Base-by-base conservation (phyloP, 2,797 vertebrate genomes). In the Etheostoma perlongum region DNA sequence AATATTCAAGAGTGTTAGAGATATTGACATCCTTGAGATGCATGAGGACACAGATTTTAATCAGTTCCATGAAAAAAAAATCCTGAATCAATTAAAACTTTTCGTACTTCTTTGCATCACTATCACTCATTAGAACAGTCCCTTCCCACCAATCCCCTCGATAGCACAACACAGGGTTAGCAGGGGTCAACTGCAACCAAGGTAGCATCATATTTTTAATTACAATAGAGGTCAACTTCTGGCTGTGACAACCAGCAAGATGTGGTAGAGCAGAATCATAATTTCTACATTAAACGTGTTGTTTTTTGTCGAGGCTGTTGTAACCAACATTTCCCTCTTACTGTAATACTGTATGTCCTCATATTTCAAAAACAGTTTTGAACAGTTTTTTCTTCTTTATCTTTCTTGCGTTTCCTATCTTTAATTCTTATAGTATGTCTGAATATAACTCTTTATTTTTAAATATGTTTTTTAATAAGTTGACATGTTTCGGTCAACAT, bases 21-120 rank as follows among this genome's bases (percentile, higher is more conserved):
- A 48, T 58, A 25, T 44, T 53, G 66, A 72, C 57, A 65, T 72
- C 36, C 18, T 21, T 30, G 46, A 42, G 59, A 69, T 73, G 49
- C 64, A 71, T 47, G n/a, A 19, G n/a, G 61, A 78, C 46, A 27
- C 15, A 12, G 18, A 70, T 16, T 78, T 77, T 23, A 58, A 61
- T 40, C 30, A 63, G 58, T 53, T 55, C 33, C 57, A 65, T 78
- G 27, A 69, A 64, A 44, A 67, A 36, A 61, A 76, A 64, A 47
- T n/a, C 44, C 36, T 49, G 12, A 44, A 74, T 78, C 65, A 81
- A 76, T 62, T 65, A 44, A 42, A 75, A 65, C 66, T 36, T 82
- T 78, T 75, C 53, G 58, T 1, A 0, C 14, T 72, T 75, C 68
- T 76, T 75, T 64, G 51, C 46, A 78, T 69, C 16, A 21, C 55